A percentile compares a stretch with the other conserved stretches of the same genome.
Conservation (phyloP, 2,113 vertebrate species). For the Anser cygnoides region DNA sequence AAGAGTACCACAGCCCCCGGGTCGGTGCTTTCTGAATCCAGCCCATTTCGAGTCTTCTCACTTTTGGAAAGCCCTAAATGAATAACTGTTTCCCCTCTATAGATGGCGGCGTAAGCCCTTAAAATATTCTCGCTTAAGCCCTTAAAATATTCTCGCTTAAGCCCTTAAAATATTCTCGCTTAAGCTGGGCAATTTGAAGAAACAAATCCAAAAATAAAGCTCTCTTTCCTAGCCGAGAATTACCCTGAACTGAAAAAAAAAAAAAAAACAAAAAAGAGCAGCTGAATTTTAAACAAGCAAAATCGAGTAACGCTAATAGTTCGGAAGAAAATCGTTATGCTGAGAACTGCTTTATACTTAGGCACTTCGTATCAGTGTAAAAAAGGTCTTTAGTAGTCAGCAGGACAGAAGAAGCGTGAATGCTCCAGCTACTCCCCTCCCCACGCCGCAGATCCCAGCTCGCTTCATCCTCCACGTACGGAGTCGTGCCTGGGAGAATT, state of each 20-base stretch:
- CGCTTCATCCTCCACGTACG: neutral
- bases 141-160: neutral
- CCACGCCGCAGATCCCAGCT: neutral
- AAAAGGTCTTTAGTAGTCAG: neutral
- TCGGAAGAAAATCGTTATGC: neutral
- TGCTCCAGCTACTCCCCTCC: neutral
- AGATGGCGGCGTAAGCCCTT: neutral
- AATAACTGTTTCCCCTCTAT: neutral
- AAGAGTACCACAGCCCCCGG: neutral
- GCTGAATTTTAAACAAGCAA: neutral
- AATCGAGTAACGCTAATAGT: neutral
- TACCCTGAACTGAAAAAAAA: neutral
- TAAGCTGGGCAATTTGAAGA: neutral
- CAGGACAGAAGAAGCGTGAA: neutral
- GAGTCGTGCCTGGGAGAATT: neutral
- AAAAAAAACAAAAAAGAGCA: neutral
- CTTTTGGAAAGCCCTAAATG: neutral
- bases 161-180: neutral
- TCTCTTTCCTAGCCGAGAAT: neutral
- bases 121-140: neutral
- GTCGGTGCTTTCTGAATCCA: neutral
- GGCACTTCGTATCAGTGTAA: neutral
- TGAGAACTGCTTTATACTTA: neutral
- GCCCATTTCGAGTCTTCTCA: neutral
- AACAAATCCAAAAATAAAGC: neutral